These are phyloP conservation scores for Leptarthrus brevirostris DNA, from an alignment of 2,888 invertebrate genomes.

Conservation along the genomic window DNA sequence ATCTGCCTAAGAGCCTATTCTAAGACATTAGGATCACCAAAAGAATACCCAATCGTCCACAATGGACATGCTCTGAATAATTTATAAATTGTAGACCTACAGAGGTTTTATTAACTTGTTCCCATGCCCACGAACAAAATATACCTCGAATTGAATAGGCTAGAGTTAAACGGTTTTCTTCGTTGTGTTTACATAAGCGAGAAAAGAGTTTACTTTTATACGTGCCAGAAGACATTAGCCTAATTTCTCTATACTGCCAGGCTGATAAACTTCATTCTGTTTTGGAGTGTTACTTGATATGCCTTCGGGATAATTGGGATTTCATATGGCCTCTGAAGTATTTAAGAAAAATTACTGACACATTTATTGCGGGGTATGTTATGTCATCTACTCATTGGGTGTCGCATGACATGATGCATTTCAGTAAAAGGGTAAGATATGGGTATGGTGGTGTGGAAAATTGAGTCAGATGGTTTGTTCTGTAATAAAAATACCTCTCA, in stretches of 20 bases:
- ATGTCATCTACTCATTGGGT: conserved; percentile 13
- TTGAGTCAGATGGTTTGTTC: background rate
- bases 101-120: conserved; percentile 21
- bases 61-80: conserved; percentile 29
- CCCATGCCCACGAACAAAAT: background rate
- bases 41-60: conserved; percentile 25
- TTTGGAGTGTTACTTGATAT: background rate
- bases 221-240: background rate
- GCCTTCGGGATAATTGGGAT: conserved; percentile 35
- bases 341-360: conserved; percentile 5
- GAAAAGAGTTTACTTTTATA: background rate
- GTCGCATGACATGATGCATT: conserved; percentile 20
- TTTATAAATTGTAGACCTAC: conserved; percentile 22
- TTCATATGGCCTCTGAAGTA: conserved; percentile 5
- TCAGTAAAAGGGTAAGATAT: conserved; percentile 19
- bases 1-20: conserved; percentile 23
- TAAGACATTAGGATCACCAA: conserved; percentile 2
- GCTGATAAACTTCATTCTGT: background rate
- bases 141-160: background rate
- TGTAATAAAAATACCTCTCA: background rate
- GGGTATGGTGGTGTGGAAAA: background rate
- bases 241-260: background rate
- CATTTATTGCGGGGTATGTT: conserved; percentile 19
- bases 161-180: background rate
- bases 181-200: background rate